These are phyloP conservation scores for Fregetta grallaria DNA, from an alignment of 2,113 vertebrate genomes.

Conservation along the genomic window DNA sequence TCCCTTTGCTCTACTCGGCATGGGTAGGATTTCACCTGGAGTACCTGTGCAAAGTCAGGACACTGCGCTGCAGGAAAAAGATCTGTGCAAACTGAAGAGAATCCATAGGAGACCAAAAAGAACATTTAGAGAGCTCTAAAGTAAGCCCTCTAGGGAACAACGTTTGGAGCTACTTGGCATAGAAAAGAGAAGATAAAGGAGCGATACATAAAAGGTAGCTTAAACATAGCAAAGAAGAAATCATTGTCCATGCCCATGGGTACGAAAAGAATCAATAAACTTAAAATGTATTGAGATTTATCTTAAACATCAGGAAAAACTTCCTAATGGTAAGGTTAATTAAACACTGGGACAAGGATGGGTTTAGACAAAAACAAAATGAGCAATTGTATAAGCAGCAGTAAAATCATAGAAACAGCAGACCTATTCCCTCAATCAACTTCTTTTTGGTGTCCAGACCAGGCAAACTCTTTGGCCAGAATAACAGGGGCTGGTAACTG, in stretches of 20 bases:
- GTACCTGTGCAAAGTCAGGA: neutral
- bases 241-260: neutral
- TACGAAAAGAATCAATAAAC: neutral
- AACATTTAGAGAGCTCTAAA: neutral
- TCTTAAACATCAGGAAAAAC: neutral
- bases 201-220: neutral
- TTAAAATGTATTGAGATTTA: neutral
- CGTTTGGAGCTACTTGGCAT: neutral
- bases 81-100: neutral
- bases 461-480: neutral
- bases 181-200: neutral
- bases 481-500: neutral
- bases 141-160: neutral
- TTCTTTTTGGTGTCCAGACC: neutral
- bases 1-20: neutral
- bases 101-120: neutral
- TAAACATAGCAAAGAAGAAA: neutral
- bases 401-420: neutral
- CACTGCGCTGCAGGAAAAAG: neutral
- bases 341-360: neutral
- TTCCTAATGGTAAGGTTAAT: neutral
- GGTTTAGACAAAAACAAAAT: neutral
- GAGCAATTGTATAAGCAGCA: neutral
- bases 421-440: neutral
- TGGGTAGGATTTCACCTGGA: neutral